Conservation (phyloP, 2,888 invertebrate genomes). For the Lasioglossum calceatum region DNA sequence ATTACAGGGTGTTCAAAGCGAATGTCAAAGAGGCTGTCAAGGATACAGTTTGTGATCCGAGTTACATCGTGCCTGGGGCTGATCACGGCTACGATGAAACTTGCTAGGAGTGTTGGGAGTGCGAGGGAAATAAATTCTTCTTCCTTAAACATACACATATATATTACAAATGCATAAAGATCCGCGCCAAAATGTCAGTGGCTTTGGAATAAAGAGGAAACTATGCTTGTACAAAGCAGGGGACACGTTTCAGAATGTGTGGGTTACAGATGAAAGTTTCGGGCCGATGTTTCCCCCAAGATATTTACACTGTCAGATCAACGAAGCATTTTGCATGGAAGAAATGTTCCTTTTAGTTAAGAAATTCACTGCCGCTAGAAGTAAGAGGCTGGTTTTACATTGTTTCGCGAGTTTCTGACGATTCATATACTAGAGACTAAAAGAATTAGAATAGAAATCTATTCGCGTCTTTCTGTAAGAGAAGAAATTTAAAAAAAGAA, state of each 20-base stretch:
- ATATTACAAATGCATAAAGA: no score
- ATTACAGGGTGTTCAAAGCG: conserved; percentile 91
- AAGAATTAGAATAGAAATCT: not conserved
- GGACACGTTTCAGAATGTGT: no score
- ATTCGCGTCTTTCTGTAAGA: not conserved
- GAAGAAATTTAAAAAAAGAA: not conserved
- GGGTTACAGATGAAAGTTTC: not conserved
- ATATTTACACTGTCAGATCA: not conserved
- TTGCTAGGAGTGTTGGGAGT: conserved; percentile 67
- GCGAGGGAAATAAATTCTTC: not conserved
- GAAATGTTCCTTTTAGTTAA: conserved; percentile 12
- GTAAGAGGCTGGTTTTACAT: not conserved
- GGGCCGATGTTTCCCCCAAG: not conserved
- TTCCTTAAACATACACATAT: no score
- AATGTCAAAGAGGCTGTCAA: conserved; percentile 87
- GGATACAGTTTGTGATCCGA: conserved; percentile 90
- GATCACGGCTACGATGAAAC: conserved; percentile 77
- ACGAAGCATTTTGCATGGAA: not conserved
- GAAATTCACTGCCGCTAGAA: not conserved
- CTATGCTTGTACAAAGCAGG: no score
- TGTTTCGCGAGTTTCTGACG: not conserved
- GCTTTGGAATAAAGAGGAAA: not conserved
- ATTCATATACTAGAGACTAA: not conserved
- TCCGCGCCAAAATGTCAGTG: not conserved
- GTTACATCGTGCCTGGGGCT: conserved; percentile 77